Evolutionary conservation across 2,113 vertebrate species (phyloP).

Genomic region (Glaucidium brasilianum): DNA sequence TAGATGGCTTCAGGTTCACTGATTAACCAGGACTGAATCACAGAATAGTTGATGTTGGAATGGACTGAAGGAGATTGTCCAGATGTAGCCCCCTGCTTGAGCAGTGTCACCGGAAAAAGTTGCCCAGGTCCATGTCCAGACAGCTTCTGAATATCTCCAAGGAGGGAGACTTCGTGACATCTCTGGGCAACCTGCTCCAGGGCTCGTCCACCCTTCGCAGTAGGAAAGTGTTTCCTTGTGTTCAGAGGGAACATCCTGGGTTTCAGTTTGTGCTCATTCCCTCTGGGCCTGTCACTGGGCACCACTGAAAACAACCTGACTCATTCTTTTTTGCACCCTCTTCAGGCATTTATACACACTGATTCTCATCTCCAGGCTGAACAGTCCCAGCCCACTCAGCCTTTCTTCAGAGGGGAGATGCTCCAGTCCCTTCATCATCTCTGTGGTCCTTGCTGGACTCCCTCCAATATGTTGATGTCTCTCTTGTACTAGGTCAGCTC

Average conservation of each 20-base stretch:
- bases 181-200: not conserved
- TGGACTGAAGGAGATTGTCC: not conserved
- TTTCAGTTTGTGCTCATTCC: not conserved
- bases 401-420: not conserved
- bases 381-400: not conserved
- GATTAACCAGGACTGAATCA: not conserved
- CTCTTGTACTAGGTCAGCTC: not conserved
- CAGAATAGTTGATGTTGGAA: not conserved
- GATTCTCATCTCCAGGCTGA: not conserved
- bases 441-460: not conserved
- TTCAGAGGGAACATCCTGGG: not conserved
- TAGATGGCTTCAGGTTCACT: not conserved
- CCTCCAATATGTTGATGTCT: not conserved
- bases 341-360: not conserved
- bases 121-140: not conserved
- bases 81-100: not conserved
- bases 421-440: not conserved
- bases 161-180: not conserved
- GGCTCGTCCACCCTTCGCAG: not conserved
- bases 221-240: not conserved
- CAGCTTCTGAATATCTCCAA: not conserved
- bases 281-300: not conserved
- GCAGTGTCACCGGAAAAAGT: not conserved
- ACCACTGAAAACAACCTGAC: not conserved
- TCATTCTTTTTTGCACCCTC: not conserved